A percentile compares a stretch with the other conserved stretches of the same genome.
Evolutionary conservation across 2,888 invertebrate genomes (phyloP).

Genomic region (Eristalinus sepulchralis): DNA sequence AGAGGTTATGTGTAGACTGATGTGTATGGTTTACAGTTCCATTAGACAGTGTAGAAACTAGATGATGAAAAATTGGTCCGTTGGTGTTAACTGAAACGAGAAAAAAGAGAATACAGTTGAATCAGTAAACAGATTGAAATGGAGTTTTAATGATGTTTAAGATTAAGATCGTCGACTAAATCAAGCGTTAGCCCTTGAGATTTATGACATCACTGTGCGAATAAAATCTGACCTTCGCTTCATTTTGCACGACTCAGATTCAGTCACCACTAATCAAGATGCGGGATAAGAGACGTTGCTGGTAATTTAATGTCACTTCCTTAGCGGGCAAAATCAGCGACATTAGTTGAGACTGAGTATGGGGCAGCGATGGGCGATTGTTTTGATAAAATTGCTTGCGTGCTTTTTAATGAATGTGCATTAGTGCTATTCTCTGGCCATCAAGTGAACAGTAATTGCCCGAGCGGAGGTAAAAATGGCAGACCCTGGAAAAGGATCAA

Average conservation of each 20-base stretch:
- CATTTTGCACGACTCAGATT: not conserved
- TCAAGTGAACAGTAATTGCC: no score
- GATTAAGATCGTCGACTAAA: not conserved
- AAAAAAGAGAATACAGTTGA: not conserved
- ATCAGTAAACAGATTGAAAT: not conserved
- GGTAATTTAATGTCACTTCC: not conserved
- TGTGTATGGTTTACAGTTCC: slow-evolving; percentile 53
- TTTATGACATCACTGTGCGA: not conserved
- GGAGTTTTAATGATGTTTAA: not conserved
- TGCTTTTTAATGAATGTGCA: no score
- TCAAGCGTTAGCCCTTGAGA: not conserved
- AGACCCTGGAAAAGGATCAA: no score
- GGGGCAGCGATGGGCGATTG: not conserved
- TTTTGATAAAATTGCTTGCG: not conserved
- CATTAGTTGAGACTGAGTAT: not conserved
- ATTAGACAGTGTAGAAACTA: slow-evolving; percentile 34
- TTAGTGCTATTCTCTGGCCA: no score
- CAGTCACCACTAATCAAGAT: not conserved
- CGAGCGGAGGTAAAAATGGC: no score
- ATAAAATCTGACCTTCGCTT: not conserved
- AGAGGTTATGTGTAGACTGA: not conserved
- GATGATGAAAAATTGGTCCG: slow-evolving; percentile 60
- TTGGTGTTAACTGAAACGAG: slow-evolving; percentile 61
- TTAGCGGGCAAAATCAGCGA: not conserved
- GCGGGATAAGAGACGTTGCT: not conserved